These are phyloP conservation scores for Triops cancriformis DNA, from an alignment of 1,140 invertebrate species.

Conservation along the genomic window DNA sequence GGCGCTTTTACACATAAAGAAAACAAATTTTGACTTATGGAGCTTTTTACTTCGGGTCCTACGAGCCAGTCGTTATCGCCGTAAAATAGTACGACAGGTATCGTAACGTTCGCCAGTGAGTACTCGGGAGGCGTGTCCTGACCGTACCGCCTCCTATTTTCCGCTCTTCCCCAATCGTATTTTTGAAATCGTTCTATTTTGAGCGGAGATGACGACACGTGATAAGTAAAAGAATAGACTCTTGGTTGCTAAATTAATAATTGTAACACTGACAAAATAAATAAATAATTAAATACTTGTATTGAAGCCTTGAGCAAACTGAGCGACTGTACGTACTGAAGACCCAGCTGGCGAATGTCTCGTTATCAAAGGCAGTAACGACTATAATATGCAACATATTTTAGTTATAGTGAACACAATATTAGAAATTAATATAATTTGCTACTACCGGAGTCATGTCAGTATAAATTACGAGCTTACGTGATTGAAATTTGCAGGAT, in stretches of 20 bases:
- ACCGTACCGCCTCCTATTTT: constrained; percentile 32
- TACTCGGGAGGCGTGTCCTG: constrained; percentile 40
- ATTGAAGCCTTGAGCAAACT: constrained; percentile 40
- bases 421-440: too few species aligned
- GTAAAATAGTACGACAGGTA: constrained; percentile 40
- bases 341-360: constrained; percentile 33
- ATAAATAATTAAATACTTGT: constrained; percentile 38
- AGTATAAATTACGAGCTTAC: constrained; percentile 38
- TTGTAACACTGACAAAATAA: background rate
- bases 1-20: background rate
- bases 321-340: constrained; percentile 31
- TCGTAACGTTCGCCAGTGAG: constrained; percentile 35
- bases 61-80: constrained; percentile 42
- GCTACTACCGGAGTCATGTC: too few species aligned
- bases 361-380: constrained; percentile 35
- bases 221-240: background rate
- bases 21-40: background rate
- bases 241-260: too few species aligned
- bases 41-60: constrained; percentile 35
- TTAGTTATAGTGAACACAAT: background rate
- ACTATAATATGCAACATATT: constrained; percentile 32
- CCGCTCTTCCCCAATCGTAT: constrained; percentile 18
- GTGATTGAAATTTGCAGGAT: constrained; percentile 56
- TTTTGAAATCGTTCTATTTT: constrained; percentile 1
- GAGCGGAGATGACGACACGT: background rate